Evolutionary conservation across 2,113 vertebrate genomes (phyloP).

Genomic region (Pitta sordida): DNA sequence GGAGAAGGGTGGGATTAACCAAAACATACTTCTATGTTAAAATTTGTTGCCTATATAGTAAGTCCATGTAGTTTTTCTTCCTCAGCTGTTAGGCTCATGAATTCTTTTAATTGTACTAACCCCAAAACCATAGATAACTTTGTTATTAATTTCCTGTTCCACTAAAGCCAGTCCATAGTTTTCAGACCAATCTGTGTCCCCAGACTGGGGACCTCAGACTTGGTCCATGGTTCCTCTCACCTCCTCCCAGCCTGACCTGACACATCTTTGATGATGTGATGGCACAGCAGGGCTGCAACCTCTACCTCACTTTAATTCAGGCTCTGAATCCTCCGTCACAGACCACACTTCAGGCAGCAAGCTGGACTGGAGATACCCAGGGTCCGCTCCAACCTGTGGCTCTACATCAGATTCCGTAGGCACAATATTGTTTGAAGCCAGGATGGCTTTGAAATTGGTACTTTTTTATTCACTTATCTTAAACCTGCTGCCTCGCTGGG

Average conservation of each 20-base stretch:
- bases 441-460: neutral
- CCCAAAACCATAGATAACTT: neutral
- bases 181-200: neutral
- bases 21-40: neutral
- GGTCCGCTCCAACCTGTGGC: neutral
- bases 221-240: rapidly evolving
- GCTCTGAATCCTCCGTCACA: rapidly evolving
- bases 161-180: neutral
- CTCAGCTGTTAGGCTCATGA: neutral
- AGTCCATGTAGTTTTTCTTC: neutral
- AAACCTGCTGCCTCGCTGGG: neutral
- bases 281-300: neutral
- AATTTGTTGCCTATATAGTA: neutral
- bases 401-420: neutral
- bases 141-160: neutral
- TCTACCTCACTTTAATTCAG: neutral
- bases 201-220: neutral
- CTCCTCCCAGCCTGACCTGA: neutral
- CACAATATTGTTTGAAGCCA: neutral
- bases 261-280: rapidly evolving
- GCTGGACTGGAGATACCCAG: neutral
- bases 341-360: neutral
- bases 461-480: neutral
- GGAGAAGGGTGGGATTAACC: neutral
- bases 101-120: neutral